These are phyloP conservation scores for Loris lydekkerianus DNA, from an alignment of 2,797 vertebrate species.

Conservation along the genomic window DNA sequence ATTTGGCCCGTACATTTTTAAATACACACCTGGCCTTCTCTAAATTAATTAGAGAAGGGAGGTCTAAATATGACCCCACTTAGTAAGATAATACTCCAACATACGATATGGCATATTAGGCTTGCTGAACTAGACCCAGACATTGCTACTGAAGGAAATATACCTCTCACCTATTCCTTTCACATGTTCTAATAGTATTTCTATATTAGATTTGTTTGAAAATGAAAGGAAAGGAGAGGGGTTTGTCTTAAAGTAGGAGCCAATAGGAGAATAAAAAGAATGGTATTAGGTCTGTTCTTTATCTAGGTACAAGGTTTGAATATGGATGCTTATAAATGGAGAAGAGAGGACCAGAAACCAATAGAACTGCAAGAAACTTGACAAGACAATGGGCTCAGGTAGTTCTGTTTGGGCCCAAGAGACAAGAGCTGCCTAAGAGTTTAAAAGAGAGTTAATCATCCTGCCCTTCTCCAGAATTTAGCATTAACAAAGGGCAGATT, in stretches of 20 bases:
- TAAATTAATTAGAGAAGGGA: background rate
- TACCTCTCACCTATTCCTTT: background rate
- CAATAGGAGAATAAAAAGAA: background rate
- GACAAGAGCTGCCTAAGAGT: background rate
- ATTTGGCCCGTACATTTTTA: slow-evolving; percentile 40
- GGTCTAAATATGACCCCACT: slow-evolving; percentile 6
- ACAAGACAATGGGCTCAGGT: background rate
- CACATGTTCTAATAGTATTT: background rate
- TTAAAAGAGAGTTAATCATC: background rate
- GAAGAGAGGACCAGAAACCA: background rate
- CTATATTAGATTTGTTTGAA: background rate
- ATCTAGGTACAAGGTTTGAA: background rate
- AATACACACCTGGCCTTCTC: background rate
- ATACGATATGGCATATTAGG: background rate
- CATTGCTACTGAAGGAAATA: background rate
- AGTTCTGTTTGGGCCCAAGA: background rate
- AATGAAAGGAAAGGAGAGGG: background rate
- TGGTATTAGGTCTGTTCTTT: background rate
- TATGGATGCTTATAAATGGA: background rate
- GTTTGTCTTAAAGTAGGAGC: background rate
- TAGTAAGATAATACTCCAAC: slow-evolving; percentile 34
- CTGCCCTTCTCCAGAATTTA: background rate
- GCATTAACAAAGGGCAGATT: background rate
- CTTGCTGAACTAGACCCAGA: background rate
- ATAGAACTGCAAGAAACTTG: background rate